These are phyloP conservation scores for Acomys russatus DNA, from an alignment of 2,797 vertebrate genomes.

Conservation along the genomic window DNA sequence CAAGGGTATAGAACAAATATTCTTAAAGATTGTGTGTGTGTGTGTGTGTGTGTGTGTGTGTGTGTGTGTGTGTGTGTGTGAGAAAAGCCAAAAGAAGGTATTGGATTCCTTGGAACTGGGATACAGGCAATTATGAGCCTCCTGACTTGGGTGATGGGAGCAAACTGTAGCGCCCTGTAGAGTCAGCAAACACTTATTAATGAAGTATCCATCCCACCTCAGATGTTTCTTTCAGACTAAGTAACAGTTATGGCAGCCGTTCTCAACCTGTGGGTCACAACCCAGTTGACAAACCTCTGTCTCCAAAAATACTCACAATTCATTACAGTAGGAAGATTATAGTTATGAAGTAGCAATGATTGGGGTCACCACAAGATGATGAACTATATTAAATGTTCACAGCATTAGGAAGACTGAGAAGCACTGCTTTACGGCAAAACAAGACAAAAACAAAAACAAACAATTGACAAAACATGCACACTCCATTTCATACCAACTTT, in stretches of 20 bases:
- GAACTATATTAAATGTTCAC: neutral
- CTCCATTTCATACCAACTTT: neutral
- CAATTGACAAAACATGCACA: neutral
- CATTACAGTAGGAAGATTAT: neutral
- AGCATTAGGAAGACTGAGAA: no score
- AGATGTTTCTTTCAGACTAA: neutral
- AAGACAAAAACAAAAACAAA: neutral
- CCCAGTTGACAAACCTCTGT: neutral
- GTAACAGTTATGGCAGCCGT: neutral
- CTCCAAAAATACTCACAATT: neutral
- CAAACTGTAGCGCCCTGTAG: neutral
- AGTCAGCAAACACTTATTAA: neutral
- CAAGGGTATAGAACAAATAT: neutral
- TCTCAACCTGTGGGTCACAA: neutral
- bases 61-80: neutral
- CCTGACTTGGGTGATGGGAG: neutral
- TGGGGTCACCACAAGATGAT: no score
- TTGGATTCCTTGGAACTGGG: neutral
- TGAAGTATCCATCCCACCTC: no score
- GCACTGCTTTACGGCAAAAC: neutral
- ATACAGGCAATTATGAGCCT: neutral
- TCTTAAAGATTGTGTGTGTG: neutral
- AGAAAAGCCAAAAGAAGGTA: neutral
- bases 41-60: neutral
- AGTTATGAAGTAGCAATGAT: neutral